Evolutionary conservation across 2,888 invertebrate genomes (phyloP).

Genomic region (Catocala nupta): DNA sequence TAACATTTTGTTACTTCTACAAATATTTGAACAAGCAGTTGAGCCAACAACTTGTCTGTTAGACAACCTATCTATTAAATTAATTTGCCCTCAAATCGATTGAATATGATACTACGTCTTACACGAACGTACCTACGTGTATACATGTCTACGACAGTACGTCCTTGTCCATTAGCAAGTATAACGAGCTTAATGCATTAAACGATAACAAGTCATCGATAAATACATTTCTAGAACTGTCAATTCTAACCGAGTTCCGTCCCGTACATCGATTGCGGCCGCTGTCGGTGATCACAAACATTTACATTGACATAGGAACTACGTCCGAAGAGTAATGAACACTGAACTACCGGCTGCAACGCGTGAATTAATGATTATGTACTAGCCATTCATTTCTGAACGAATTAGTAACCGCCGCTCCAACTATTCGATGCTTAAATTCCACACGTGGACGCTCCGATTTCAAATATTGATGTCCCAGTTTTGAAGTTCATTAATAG

Average conservation of each 20-base stretch:
- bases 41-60: no score
- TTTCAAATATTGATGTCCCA: slow-evolving; percentile 39
- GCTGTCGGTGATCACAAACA: slow-evolving; percentile 25
- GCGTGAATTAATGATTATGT: slow-evolving; percentile 62
- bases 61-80: neutral
- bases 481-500: slow-evolving; percentile 14
- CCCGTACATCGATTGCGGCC: slow-evolving; percentile 5
- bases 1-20: slow-evolving; percentile 9
- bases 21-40: slow-evolving; percentile 14
- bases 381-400: slow-evolving; percentile 49
- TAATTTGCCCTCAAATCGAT: slow-evolving; percentile 1
- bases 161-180: no score
- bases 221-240: slow-evolving; percentile 1
- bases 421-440: slow-evolving; percentile 9
- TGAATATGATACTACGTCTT: no score
- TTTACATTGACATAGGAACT: slow-evolving; percentile 36
- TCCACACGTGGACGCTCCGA: slow-evolving; percentile 22
- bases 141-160: no score
- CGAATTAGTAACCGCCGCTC: slow-evolving; percentile 38
- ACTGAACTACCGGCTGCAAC: slow-evolving; percentile 38
- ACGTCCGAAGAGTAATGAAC: slow-evolving; percentile 43
- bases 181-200: no score
- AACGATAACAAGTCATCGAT: neutral
- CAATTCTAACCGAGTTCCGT: slow-evolving; percentile 11
- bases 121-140: no score